A percentile compares a stretch with the other conserved stretches of the same genome.
Conservation (phyloP, 2,113 vertebrate genomes). For the Mystacornis crossleyi region DNA sequence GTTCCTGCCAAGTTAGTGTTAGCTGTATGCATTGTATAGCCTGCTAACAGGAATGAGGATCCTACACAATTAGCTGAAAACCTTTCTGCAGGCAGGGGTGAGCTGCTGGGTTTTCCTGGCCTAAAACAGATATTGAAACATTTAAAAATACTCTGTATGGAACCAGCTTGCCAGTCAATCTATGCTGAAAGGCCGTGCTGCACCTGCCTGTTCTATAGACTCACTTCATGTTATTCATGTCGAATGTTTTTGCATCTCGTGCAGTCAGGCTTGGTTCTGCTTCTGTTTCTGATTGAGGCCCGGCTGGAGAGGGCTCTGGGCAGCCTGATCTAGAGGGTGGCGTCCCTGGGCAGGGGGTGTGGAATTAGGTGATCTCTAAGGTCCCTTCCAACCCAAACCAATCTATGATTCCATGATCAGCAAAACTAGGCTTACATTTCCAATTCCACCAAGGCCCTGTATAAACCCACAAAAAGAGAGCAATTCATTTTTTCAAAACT, state of each 20-base stretch:
- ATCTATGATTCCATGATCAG: background rate
- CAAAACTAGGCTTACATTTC: background rate
- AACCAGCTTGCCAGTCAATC: background rate
- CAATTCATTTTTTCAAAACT: background rate
- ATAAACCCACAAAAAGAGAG: background rate
- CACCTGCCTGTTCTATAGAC: background rate
- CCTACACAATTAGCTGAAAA: background rate
- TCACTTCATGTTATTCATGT: background rate
- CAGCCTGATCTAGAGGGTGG: background rate
- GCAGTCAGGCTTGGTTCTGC: background rate
- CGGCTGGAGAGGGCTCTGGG: background rate
- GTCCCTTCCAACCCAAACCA: background rate
- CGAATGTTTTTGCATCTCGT: background rate
- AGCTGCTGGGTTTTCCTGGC: background rate
- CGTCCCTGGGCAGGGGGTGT: background rate
- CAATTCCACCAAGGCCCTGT: background rate
- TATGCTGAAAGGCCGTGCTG: background rate
- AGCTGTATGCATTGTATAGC: background rate
- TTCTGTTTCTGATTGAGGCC: background rate
- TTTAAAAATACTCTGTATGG: background rate
- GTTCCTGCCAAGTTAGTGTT: background rate
- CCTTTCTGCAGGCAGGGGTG: background rate
- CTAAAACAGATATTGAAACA: background rate
- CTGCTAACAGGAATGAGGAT: background rate
- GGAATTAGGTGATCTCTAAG: background rate